phyloP scores from a whole-genome alignment of 2,113 vertebrate species.

The Tenrec ecaudatus region DNA sequence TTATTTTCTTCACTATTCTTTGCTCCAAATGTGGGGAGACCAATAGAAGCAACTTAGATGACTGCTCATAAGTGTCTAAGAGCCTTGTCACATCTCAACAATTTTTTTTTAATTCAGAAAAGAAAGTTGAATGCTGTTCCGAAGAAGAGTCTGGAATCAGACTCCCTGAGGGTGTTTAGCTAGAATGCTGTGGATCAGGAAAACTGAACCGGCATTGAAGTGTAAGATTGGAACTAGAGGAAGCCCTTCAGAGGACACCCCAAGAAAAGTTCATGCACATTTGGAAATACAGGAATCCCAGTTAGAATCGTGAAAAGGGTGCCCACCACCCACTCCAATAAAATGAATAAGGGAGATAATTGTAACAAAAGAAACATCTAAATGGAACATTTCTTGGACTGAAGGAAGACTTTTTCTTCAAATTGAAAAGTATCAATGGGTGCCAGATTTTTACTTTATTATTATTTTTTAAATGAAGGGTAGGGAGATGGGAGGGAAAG shows the following conservation, averaged over 20 bases:
- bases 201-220: accelerated
- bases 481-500: too few relatives aligned
- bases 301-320: neutral
- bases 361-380: neutral
- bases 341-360: neutral
- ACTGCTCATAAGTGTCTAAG: too few relatives aligned
- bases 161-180: accelerated
- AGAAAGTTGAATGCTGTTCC: neutral
- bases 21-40: too few relatives aligned
- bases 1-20: too few relatives aligned
- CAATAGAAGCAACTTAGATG: too few relatives aligned
- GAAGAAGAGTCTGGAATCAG: neutral
- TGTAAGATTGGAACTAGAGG: accelerated
- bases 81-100: too few relatives aligned
- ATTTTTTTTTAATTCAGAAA: neutral
- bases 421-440: too few relatives aligned
- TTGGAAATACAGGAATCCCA: neutral
- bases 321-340: too few relatives aligned
- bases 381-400: neutral
- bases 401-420: neutral
- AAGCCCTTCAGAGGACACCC: neutral
- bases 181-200: too few relatives aligned
- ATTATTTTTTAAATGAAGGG: too few relatives aligned
- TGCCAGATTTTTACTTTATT: neutral
- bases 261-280: neutral